These are phyloP conservation scores for Drosophila buzzatii DNA, from an alignment of 2,888 invertebrate genomes.

Conservation along the genomic window DNA sequence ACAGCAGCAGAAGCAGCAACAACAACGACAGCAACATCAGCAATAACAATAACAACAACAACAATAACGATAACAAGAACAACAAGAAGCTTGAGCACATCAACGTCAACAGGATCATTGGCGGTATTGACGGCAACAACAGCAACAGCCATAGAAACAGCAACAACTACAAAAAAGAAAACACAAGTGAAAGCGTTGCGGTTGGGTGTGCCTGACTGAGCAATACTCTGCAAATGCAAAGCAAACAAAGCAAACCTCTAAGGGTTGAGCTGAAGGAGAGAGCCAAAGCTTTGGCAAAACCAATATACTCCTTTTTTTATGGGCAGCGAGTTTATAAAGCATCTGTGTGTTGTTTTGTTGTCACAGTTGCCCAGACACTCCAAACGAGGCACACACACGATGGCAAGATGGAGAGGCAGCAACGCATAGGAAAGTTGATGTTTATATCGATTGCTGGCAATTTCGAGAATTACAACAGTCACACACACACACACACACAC, in stretches of 20 bases:
- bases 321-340: slow-evolving; percentile 6
- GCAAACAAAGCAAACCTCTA: neutral
- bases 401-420: slow-evolving; percentile 20
- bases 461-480: slow-evolving; percentile 72
- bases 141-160: slow-evolving; percentile 27
- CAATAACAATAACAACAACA: slow-evolving; percentile 21
- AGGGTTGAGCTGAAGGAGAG: neutral
- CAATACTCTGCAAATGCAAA: neutral
- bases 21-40: slow-evolving; percentile 14
- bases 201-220: neutral
- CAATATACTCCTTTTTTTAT: neutral
- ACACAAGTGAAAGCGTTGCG: neutral
- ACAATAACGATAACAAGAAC: slow-evolving; percentile 18
- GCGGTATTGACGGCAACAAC: slow-evolving; percentile 57
- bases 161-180: slow-evolving; percentile 10
- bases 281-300: neutral
- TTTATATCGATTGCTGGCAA: slow-evolving; percentile 79
- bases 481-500: slow-evolving; percentile 28
- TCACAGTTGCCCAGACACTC: slow-evolving; percentile 54
- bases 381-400: slow-evolving; percentile 19
- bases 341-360: slow-evolving; percentile 42
- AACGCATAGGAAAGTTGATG: slow-evolving; percentile 72
- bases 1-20: neutral
- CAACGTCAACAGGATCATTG: slow-evolving; percentile 77
- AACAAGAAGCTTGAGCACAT: slow-evolving; percentile 32